Evolutionary conservation across 2,888 invertebrate species (phyloP), one percentile per base, ranked within the genome.

Genomic region (Plagodis pulveraria): DNA sequence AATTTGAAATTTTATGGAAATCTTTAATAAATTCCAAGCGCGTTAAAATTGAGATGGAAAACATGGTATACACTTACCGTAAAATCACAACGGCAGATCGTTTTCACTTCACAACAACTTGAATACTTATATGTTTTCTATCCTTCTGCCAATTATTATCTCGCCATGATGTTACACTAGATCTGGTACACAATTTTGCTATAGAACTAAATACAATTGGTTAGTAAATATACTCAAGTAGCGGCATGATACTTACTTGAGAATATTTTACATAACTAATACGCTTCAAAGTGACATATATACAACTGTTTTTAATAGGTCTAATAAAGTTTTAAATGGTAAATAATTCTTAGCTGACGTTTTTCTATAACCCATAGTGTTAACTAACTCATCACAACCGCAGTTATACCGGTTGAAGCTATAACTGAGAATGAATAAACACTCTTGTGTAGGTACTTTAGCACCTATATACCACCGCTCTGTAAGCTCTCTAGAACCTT

Each of bases 331-430:
- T n/a, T 41, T 10, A 41, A n/a, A 10, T 41, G n/a, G 10, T 41
- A 41, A 41, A 41, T 41, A 8, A 41, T n/a, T 41, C 41, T 41
- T 10, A 41, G 41, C n/a, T n/a, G n/a, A 41, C n/a, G 41, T 10
- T 41, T 41, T 10, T 41, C n/a, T 41, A 41, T 41, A 10, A 41
- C 41, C n/a, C n/a, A 41, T 41, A 41, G 41, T 41, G 41, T 41
- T 41, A 10, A 41, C n/a, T 10, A 41, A 41, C 41, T 10, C 41
- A 41, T 41, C n/a, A 41, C n/a, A 41, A 41, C 41, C 41, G 10
- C 41, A 9, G 6, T 41, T 9, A 41, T 41, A 41, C 41, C 41
- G 41, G 41, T 41, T 41, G 41, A 41, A 41, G 41, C 10, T 9
- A n/a, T 36, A 36, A 8, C 36, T 36, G 36, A 36, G 36, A 36